Conservation (phyloP, 2,797 vertebrate genomes). For the Myiotriccus ornatus region DNA sequence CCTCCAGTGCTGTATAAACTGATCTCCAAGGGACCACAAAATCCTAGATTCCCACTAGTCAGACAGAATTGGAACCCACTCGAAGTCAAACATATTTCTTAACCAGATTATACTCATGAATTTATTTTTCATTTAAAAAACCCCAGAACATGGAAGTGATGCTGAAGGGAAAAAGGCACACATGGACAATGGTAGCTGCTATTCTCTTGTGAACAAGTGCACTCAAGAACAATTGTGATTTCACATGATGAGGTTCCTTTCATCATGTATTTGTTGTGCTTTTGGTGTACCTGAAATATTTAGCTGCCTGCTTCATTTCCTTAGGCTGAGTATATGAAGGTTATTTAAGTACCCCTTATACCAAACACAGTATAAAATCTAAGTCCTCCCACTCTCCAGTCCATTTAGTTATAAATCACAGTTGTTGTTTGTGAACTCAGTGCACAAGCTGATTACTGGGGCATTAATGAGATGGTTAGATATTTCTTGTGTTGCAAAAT, state of each 20-base stretch:
- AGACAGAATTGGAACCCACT: neutral
- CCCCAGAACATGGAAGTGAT: neutral
- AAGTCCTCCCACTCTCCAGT: neutral
- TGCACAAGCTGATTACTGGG: neutral
- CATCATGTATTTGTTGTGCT: neutral
- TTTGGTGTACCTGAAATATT: neutral
- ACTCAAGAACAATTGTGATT: neutral
- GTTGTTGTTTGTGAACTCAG: neutral
- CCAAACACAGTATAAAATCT: neutral
- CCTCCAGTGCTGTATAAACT: neutral
- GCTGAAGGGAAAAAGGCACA: neutral
- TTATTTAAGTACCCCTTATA: neutral
- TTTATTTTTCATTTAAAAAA: neutral
- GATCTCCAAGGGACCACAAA: neutral
- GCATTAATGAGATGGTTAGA: neutral
- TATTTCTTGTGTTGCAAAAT: neutral
- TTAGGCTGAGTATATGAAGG: neutral
- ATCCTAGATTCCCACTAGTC: neutral
- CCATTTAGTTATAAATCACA: neutral
- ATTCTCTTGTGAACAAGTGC: neutral
- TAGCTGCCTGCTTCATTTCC: neutral
- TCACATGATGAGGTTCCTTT: neutral
- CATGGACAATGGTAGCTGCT: neutral
- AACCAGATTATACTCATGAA: neutral
- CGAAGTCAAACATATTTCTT: neutral